phyloP scores from a whole-genome alignment of 1,140 invertebrate genomes.

The Melanaphis sacchari region DNA sequence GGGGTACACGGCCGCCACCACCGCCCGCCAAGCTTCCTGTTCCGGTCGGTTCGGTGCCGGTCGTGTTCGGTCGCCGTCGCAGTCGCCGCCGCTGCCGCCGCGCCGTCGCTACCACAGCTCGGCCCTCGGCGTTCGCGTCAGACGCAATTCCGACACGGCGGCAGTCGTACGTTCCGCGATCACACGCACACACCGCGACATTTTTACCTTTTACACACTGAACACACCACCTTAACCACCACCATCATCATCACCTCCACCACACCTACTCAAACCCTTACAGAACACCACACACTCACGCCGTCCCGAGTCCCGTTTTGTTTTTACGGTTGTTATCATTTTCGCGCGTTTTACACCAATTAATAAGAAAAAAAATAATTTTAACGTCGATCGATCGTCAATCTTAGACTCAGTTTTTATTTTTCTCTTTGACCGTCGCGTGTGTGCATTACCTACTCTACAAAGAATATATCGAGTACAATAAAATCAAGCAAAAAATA shows the following conservation, averaged over 20 bases:
- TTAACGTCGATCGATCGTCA: not conserved
- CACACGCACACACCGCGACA: conserved; percentile 52
- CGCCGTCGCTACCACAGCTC: conserved; percentile 47
- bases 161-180: conserved; percentile 52
- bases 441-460: not conserved
- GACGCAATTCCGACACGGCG: conserved; percentile 56
- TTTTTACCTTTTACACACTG: conserved; percentile 53
- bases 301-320: not conserved
- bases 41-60: conserved; percentile 51
- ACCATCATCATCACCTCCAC: not conserved
- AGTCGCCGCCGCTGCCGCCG: not conserved
- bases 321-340: not conserved
- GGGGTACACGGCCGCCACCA: not conserved
- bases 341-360: not conserved
- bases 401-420: not conserved
- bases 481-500: too few relatives aligned
- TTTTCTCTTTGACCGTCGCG: not conserved
- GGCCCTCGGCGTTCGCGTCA: conserved; percentile 33
- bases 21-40: conserved; percentile 53
- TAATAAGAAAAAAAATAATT: not conserved
- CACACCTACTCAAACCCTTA: not conserved
- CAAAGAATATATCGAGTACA: not conserved
- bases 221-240: conserved; percentile 13
- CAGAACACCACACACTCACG: conserved; percentile 1
- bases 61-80: conserved; percentile 50